Conservation (phyloP, 2,113 vertebrate species). For the Strix uralensis region DNA sequence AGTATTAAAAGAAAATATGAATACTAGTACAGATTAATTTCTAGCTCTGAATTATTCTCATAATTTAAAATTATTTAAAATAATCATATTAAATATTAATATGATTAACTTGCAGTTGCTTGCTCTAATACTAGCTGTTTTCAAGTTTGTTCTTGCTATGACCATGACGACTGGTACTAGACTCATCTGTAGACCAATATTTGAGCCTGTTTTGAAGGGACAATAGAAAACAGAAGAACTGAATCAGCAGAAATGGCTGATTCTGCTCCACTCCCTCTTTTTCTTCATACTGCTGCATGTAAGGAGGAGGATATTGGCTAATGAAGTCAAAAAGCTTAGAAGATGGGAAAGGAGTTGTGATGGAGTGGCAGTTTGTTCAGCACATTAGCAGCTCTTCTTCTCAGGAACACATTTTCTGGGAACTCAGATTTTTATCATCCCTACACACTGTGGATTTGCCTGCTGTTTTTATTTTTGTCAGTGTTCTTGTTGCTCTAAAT, state of each 20-base stretch:
- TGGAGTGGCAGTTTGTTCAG: background rate
- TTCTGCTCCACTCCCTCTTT: background rate
- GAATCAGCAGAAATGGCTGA: background rate
- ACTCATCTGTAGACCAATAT: background rate
- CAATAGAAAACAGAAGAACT: background rate
- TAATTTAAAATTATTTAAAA: background rate
- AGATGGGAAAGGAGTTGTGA: background rate
- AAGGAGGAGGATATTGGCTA: background rate
- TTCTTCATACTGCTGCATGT: background rate
- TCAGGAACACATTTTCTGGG: background rate
- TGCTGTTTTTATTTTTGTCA: background rate
- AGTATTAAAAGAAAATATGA: background rate
- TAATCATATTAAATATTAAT: background rate
- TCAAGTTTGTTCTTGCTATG: background rate
- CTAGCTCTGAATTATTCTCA: background rate
- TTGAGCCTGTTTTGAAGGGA: background rate
- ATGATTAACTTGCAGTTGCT: background rate
- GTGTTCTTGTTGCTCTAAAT: background rate
- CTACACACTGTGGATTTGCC: background rate
- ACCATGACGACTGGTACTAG: background rate
- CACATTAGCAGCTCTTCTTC: background rate
- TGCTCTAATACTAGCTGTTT: background rate
- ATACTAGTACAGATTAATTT: background rate
- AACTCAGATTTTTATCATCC: background rate
- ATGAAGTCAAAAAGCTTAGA: background rate